Evolutionary conservation across 2,888 invertebrate species (phyloP), one percentile per base, ranked within the genome.

Genomic region (Sinotaia quadrata): DNA sequence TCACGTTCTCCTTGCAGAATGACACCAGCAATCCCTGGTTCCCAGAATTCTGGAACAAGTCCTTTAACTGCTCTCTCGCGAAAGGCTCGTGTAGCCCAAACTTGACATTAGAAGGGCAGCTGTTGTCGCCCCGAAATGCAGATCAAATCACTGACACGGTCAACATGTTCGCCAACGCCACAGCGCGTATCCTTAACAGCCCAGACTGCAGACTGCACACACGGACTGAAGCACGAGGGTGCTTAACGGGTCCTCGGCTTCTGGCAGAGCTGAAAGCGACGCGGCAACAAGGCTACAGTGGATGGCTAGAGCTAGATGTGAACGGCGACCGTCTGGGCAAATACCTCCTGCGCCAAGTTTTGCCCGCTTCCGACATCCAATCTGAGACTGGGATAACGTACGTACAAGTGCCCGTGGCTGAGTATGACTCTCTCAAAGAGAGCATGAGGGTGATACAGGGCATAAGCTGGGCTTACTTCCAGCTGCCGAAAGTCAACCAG

Each of bases 11-110:
- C 47, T 47, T 41, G 29, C 54, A 63, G 63, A 41, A 54, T 1
- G 71, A 57, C 2, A 71, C 56, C 2, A 41, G 44, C 4, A 81
- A 85, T 68, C 81, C 83, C 1, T 84, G 83, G 83, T 78, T 85
- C 27, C 44, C 58, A 18, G 78, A 81, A 34, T 79, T 80, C 76
- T 85, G 85, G 85, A 74, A 76, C 52, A 69, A 69, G 21, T 47
- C 73, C 56, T 83, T 80, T 56, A 61, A 74, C 29, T 83, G 82
- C 52, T 72, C 73, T n/a, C 74, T 79, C 69, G 57, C 60, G n/a
- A 29, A 57, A 1, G 61, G 56, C 4, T 67, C 69, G 2, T 70
- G 71, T 27, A 21, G 33, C 8, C 8, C 24, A 8, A 57, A 54
- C 18, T 33, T 62, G 5, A 58, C 54, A 0, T 21, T 33, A 5